These are phyloP conservation scores for Conus ventricosus DNA, from an alignment of 1,140 invertebrate species.

Conservation along the genomic window DNA sequence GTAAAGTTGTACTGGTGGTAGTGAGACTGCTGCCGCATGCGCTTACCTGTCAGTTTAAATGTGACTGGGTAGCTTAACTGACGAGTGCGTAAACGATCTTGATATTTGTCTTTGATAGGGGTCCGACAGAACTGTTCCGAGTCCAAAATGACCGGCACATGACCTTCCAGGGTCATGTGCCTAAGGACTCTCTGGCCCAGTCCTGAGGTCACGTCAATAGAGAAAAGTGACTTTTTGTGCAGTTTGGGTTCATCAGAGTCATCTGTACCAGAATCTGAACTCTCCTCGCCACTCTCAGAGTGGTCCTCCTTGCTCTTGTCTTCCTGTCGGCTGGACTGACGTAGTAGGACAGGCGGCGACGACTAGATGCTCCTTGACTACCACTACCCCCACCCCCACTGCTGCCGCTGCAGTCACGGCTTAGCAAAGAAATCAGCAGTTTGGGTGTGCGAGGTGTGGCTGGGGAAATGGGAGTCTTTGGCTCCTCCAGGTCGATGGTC, in stretches of 20 bases:
- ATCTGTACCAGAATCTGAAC: constrained; percentile 22
- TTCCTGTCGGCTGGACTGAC: constrained; percentile 43
- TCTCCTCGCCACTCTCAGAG: constrained; percentile 41
- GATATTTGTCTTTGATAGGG: constrained; percentile 58
- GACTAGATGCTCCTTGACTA: constrained; percentile 37
- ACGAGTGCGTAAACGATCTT: constrained; percentile 59
- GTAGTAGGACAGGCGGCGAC: constrained; percentile 43
- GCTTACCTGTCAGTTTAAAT: constrained; percentile 54
- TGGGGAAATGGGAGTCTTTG: constrained; percentile 57
- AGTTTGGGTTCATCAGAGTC: constrained; percentile 42
- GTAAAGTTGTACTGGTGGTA: constrained; percentile 64
- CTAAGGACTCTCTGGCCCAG: constrained; percentile 66
- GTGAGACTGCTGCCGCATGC: constrained; percentile 39
- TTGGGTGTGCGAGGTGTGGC: constrained; percentile 66
- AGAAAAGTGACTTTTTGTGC: constrained; percentile 55
- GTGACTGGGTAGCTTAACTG: constrained; percentile 53
- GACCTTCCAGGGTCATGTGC: constrained; percentile 59
- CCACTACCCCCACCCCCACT: constrained; percentile 22
- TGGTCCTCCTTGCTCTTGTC: constrained; percentile 33
- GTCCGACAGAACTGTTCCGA: constrained; percentile 63
- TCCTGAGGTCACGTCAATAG: constrained; percentile 62
- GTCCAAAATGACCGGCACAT: constrained; percentile 56
- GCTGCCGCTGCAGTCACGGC: constrained; percentile 55
- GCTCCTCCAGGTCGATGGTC: constrained; percentile 59
- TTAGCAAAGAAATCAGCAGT: constrained; percentile 67